Evolutionary conservation across 2,797 vertebrate species (phyloP).

Genomic region (Mormyrops boulengeri): DNA sequence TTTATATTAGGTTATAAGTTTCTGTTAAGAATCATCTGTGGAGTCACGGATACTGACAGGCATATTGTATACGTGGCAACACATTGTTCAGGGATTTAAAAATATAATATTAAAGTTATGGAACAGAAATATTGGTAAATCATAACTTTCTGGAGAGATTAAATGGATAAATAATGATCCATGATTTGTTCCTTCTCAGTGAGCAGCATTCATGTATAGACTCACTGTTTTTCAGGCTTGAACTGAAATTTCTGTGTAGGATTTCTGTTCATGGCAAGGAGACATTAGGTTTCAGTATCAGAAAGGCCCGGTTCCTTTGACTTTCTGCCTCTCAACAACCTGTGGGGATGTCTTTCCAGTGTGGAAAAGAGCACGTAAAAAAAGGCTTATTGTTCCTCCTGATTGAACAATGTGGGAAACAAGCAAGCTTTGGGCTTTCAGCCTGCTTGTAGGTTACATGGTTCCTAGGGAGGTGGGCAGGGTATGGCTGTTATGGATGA

Average conservation of each 20-base stretch:
- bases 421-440: neutral
- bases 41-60: neutral
- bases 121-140: neutral
- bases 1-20: neutral
- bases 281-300: neutral
- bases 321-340: neutral
- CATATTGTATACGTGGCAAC: neutral
- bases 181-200: neutral
- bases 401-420: neutral
- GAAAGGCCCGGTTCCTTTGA: neutral
- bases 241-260: neutral
- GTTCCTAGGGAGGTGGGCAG: neutral
- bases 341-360: neutral
- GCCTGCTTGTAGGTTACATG: neutral
- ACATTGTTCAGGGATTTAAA: neutral
- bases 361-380: neutral
- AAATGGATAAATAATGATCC: neutral
- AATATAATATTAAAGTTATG: neutral
- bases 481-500: neutral
- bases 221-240: neutral
- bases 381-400: neutral
- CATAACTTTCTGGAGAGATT: neutral
- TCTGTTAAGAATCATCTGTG: neutral
- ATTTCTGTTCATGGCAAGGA: neutral
- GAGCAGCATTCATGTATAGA: neutral